Conservation (phyloP, 2,797 vertebrate species). For the Poeciliopsis turneri region DNA sequence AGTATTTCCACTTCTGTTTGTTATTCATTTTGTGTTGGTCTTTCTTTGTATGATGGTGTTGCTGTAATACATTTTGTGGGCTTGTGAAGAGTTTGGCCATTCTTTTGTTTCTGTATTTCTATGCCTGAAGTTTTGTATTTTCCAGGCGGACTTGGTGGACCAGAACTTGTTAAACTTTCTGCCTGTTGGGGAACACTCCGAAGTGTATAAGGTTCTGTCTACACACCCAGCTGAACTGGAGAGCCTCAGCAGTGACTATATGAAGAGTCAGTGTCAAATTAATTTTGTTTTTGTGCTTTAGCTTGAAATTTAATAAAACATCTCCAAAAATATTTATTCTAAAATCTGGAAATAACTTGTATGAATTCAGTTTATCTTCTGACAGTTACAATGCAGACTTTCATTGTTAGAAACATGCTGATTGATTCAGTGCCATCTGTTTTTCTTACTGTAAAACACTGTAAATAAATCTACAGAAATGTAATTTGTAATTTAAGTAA, state of each 20-base stretch:
- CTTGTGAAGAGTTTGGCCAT: neutral
- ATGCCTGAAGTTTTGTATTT: neutral
- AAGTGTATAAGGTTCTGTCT: conserved; percentile 95
- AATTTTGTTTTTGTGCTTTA: neutral
- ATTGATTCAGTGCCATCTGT: neutral
- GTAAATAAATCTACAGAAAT: neutral
- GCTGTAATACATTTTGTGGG: neutral
- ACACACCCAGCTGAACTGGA: conserved; percentile 90
- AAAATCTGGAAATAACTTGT: neutral
- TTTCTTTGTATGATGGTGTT: conserved; percentile 4
- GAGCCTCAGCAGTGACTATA: conserved; percentile 89
- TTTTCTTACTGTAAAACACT: neutral
- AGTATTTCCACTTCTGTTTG: conserved; percentile 66
- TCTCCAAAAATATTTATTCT: neutral
- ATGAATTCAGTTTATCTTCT: neutral
- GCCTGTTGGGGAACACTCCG: conserved; percentile 92
- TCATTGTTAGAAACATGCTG: neutral
- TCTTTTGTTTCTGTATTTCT: conserved; percentile 5
- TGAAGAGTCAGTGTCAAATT: conserved; percentile 89
- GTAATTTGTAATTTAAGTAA: neutral
- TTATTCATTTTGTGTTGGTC: conserved; percentile 4
- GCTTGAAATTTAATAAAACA: neutral
- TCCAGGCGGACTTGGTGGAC: conserved; percentile 90
- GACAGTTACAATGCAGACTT: neutral
- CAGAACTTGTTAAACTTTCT: conserved; percentile 99